These are phyloP conservation scores for Amblyjoppa proteus DNA, from an alignment of 2,888 invertebrate species.

Conservation along the genomic window DNA sequence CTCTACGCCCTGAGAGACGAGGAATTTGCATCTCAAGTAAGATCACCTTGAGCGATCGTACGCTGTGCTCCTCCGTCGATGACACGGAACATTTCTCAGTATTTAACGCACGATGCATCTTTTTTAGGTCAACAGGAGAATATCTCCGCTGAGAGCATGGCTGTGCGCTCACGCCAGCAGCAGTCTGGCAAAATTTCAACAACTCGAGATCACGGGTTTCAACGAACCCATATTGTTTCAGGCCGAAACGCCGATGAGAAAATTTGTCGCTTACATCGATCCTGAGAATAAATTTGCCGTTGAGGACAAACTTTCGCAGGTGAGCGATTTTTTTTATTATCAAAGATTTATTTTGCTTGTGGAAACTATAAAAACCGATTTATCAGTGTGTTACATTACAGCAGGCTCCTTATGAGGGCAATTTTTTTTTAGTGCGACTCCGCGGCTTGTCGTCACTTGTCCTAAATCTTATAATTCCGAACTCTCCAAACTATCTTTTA, in stretches of 20 bases:
- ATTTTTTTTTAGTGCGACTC: no score
- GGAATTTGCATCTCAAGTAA: constrained; percentile 90
- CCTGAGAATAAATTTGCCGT: constrained; percentile 94
- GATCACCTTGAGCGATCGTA: constrained; percentile 51
- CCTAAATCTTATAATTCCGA: no score
- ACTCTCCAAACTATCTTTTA: no score
- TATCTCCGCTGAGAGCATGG: constrained; percentile 96
- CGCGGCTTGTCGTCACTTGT: no score
- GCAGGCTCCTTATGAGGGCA: no score
- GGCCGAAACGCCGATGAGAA: constrained; percentile 94
- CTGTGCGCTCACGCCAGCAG: constrained; percentile 94
- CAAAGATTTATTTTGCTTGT: background rate
- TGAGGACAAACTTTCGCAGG: constrained; percentile 97
- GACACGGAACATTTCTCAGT: background rate
- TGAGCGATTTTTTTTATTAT: constrained; percentile 81
- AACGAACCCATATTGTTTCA: constrained; percentile 93
- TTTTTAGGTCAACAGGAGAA: constrained; percentile 90
- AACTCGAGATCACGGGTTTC: constrained; percentile 88
- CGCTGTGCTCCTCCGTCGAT: no score
- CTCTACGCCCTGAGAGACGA: constrained; percentile 93
- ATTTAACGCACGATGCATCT: background rate
- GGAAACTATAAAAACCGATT: no score
- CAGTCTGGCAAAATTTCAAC: constrained; percentile 93
- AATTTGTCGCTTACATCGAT: constrained; percentile 97
- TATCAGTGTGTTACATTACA: no score